A percentile compares a stretch with the other conserved stretches of the same genome.
Conservation (phyloP, 1,140 invertebrate species). For the Eumaeus atala region DNA sequence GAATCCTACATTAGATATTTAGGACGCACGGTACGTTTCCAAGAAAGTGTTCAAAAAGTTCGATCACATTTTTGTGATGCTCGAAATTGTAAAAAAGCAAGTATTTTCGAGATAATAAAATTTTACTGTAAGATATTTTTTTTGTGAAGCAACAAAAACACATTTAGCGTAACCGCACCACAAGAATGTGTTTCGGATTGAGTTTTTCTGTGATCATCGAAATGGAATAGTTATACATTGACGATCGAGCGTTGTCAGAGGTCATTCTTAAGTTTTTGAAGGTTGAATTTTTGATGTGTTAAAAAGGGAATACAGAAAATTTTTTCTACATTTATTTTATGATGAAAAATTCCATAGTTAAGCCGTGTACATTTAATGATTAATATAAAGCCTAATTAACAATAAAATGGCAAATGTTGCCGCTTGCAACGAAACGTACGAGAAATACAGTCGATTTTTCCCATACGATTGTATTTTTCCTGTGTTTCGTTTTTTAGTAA, state of each 20-base stretch:
- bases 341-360: conserved; percentile 66
- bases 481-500: conserved; percentile 37
- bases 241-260: conserved; percentile 37
- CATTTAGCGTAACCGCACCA: conserved; percentile 26
- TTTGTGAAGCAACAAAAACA: conserved; percentile 37
- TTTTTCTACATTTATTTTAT: conserved; percentile 71
- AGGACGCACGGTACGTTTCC: conserved; percentile 67
- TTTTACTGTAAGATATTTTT: conserved; percentile 49
- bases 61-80: conserved; percentile 33
- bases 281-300: conserved; percentile 62
- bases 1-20: conserved; percentile 69
- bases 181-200: conserved; percentile 33
- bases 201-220: conserved; percentile 63
- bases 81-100: conserved; percentile 41
- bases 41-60: conserved; percentile 63
- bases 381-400: conserved; percentile 58
- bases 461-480: conserved; percentile 31
- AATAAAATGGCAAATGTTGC: conserved; percentile 30
- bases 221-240: conserved; percentile 60
- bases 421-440: conserved; percentile 27
- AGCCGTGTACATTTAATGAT: conserved; percentile 65
- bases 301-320: conserved; percentile 35
- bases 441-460: conserved; percentile 26
- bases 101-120: conserved; percentile 56
- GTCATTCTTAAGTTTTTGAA: conserved; percentile 61